These are phyloP conservation scores for Oligia strigilis DNA, from an alignment of 2,888 invertebrate genomes.

Conservation along the genomic window DNA sequence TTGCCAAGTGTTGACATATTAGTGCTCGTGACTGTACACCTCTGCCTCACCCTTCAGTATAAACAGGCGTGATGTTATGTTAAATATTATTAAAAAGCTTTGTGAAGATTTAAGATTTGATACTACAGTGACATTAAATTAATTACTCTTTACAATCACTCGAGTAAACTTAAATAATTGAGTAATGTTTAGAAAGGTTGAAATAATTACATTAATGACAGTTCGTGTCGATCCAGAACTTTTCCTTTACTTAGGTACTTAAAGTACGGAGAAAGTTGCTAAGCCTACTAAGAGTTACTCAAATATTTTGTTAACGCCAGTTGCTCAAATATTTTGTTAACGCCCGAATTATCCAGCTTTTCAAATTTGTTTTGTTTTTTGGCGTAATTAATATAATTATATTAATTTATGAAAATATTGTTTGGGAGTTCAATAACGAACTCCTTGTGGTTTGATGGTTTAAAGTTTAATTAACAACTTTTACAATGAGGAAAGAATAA, in stretches of 20 bases:
- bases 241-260: not conserved
- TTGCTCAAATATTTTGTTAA: slow-evolving; percentile 22
- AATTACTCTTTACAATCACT: not conserved
- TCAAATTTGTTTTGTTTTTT: not conserved
- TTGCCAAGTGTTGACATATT: too few relatives aligned
- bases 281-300: not conserved
- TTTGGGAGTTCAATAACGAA: too few relatives aligned
- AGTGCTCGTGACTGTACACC: too few relatives aligned
- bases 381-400: not conserved
- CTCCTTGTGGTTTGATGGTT: too few relatives aligned
- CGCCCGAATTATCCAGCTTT: not conserved
- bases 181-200: not conserved
- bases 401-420: too few relatives aligned
- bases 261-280: slow-evolving; percentile 12
- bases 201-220: slow-evolving; percentile 16
- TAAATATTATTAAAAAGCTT: not conserved
- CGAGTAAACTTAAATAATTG: not conserved
- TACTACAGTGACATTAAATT: not conserved
- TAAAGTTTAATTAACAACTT: too few relatives aligned
- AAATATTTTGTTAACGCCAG: slow-evolving; percentile 20
- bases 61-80: not conserved
- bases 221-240: not conserved
- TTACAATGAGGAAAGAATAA: too few relatives aligned
- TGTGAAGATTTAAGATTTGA: not conserved
- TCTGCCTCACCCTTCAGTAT: not conserved